These are phyloP conservation scores for Cydia splendana DNA, from an alignment of 1,140 invertebrate genomes.

Conservation along the genomic window DNA sequence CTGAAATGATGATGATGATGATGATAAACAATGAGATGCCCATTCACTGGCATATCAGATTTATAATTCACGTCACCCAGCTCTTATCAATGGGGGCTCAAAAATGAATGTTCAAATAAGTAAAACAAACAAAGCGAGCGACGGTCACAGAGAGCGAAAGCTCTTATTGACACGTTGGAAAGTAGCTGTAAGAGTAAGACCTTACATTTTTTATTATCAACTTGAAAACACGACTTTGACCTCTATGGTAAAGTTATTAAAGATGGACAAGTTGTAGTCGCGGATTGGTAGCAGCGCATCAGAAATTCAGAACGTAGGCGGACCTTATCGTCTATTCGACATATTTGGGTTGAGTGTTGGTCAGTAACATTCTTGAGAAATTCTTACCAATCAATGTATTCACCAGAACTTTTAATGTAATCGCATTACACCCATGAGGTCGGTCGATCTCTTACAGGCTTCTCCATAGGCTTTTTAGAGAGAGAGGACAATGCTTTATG, in stretches of 20 bases:
- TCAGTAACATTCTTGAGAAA: constrained; percentile 40
- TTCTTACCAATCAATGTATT: constrained; percentile 31
- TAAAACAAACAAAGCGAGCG: constrained; percentile 65
- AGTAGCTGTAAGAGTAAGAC: constrained; percentile 51
- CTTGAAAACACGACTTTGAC: constrained; percentile 32
- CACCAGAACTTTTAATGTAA: neutral
- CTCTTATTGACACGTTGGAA: constrained; percentile 74
- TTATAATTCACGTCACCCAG: constrained; percentile 34
- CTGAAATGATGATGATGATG: too few relatives aligned
- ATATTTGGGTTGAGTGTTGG: constrained; percentile 52
- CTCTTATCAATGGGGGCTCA: constrained; percentile 37
- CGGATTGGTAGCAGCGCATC: constrained; percentile 33
- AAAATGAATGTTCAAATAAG: constrained; percentile 61
- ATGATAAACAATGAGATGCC: neutral
- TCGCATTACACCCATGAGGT: too few relatives aligned
- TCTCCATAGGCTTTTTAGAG: too few relatives aligned
- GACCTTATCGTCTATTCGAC: constrained; percentile 49
- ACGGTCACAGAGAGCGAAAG: constrained; percentile 75
- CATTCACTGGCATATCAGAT: neutral
- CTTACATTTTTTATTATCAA: constrained; percentile 41
- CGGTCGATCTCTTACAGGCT: too few relatives aligned
- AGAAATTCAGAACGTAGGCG: constrained; percentile 38
- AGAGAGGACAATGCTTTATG: too few relatives aligned
- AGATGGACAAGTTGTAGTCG: constrained; percentile 23
- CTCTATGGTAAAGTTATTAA: constrained; percentile 32